These are phyloP conservation scores for Anableps anableps DNA, from an alignment of 2,797 vertebrate genomes.

Conservation along the genomic window DNA sequence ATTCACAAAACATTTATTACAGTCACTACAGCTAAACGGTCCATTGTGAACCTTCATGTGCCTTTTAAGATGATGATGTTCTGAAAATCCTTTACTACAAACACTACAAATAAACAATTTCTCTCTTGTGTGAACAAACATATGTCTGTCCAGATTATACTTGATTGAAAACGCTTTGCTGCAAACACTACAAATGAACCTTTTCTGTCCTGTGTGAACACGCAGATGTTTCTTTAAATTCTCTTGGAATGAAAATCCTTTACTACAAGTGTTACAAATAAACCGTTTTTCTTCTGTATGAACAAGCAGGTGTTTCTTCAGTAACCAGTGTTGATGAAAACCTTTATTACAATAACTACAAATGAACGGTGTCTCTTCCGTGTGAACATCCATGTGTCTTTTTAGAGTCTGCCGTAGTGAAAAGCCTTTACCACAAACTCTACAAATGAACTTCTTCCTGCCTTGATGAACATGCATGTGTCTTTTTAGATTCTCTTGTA, in stretches of 20 bases:
- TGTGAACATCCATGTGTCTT: neutral
- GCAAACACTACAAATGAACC: neutral
- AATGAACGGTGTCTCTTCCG: neutral
- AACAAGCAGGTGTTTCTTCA: neutral
- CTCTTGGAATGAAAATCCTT: neutral
- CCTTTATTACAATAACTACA: conserved; percentile 1
- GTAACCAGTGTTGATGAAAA: neutral
- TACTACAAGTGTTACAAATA: neutral
- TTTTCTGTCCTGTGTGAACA: neutral
- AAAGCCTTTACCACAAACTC: conserved; percentile 1
- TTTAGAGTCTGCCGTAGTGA: neutral
- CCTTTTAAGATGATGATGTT: neutral
- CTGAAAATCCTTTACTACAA: conserved; percentile 1
- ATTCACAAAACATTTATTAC: neutral
- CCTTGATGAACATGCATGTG: neutral
- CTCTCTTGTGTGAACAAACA: neutral
- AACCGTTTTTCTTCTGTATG: neutral
- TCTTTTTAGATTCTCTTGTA: neutral
- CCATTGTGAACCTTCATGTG: neutral
- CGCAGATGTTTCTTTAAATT: neutral
- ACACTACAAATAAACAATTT: neutral
- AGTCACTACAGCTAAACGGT: neutral
- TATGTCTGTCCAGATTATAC: neutral
- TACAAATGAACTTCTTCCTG: neutral
- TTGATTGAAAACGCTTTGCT: neutral